Evolutionary conservation across 2,113 vertebrate genomes (phyloP).

Genomic region (Gorsachius goisagi): DNA sequence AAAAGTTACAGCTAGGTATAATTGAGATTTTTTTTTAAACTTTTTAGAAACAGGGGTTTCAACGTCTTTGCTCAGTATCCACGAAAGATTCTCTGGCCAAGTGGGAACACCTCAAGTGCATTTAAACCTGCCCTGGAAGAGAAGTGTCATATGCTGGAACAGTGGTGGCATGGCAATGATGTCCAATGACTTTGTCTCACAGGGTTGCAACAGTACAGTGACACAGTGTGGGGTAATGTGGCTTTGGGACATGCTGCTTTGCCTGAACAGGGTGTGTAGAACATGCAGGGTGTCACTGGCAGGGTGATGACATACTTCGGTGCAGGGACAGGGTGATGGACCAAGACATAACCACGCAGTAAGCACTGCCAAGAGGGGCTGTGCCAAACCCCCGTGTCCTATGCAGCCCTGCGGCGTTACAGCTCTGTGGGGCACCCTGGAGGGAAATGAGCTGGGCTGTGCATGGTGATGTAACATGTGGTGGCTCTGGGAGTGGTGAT

Average conservation of each 20-base stretch:
- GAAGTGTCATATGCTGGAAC: neutral
- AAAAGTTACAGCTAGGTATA: neutral
- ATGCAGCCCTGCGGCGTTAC: rapidly evolving
- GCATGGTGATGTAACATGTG: rapidly evolving
- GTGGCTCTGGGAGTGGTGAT: rapidly evolving
- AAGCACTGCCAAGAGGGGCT: no score
- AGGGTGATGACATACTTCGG: rapidly evolving
- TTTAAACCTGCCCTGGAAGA: neutral
- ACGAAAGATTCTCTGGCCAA: neutral
- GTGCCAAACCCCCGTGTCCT: rapidly evolving
- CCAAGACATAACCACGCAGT: rapidly evolving
- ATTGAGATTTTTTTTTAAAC: rapidly evolving
- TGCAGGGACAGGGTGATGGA: neutral
- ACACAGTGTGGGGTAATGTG: rapidly evolving
- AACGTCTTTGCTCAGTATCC: neutral
- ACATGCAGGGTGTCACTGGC: rapidly evolving
- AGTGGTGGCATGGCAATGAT: rapidly evolving
- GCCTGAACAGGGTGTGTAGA: neutral
- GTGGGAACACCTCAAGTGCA: neutral
- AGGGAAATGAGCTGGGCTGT: neutral
- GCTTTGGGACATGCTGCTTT: neutral
- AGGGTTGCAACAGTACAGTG: rapidly evolving
- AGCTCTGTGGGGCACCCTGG: rapidly evolving
- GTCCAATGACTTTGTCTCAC: neutral
- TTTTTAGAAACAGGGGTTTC: neutral